Percentiles rank a stretch among this genome's conserved stretches.
These are phyloP conservation scores for Parasteatoda lunata DNA, from an alignment of 2,888 invertebrate species.

Conservation along the genomic window DNA sequence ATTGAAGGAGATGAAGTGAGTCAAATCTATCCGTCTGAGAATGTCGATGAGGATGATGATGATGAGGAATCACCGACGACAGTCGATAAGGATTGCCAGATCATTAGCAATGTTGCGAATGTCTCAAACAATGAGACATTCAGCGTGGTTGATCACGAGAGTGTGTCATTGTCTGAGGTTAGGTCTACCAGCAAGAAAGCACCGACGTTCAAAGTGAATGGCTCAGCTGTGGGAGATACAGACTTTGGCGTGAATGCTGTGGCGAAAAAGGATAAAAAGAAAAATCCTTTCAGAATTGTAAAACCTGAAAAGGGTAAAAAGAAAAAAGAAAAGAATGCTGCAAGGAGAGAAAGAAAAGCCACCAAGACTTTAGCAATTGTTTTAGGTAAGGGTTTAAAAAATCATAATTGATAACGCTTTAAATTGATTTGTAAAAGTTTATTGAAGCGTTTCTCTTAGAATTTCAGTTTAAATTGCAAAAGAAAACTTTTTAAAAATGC, in stretches of 20 bases:
- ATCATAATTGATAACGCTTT: too few relatives aligned
- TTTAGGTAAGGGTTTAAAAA: conserved; percentile 83
- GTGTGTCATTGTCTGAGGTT: not conserved
- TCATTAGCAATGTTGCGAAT: conserved; percentile 43
- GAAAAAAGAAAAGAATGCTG: conserved; percentile 94
- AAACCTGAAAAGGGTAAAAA: conserved; percentile 95
- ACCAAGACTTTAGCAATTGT: conserved; percentile 99
- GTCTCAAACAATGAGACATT: not conserved
- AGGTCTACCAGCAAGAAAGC: not conserved
- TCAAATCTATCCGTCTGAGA: conserved; percentile 58
- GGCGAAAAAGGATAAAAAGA: conserved; percentile 30
- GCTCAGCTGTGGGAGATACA: conserved; percentile 28
- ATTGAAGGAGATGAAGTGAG: conserved; percentile 55
- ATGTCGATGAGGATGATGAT: conserved; percentile 78
- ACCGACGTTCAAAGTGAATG: conserved; percentile 47
- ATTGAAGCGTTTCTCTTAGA: too few relatives aligned
- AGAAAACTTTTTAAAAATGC: too few relatives aligned
- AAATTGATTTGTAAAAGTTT: too few relatives aligned
- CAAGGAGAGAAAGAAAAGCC: conserved; percentile 96
- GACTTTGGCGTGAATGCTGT: not conserved
- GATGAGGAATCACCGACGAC: conserved; percentile 87
- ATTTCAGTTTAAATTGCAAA: too few relatives aligned
- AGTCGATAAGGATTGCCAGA: conserved; percentile 71
- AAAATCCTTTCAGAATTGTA: conserved; percentile 70
- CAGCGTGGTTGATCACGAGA: not conserved